phyloP scores from a whole-genome alignment of 2,113 vertebrate species.

The Fulica atra region DNA sequence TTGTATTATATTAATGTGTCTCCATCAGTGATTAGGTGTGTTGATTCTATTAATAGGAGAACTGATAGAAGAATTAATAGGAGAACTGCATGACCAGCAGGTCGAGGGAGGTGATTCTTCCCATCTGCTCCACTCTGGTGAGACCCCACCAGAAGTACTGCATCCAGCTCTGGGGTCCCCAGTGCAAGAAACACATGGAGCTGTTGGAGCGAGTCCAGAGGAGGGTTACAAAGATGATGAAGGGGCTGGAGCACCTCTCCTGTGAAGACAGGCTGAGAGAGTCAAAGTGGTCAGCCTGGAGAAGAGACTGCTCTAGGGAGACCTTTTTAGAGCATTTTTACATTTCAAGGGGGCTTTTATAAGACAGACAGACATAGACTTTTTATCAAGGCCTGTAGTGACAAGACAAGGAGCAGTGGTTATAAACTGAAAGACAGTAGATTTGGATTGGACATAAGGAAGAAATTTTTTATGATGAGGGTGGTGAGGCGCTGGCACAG shows the following conservation, averaged over 20 bases:
- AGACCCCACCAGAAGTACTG: not conserved
- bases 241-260: not conserved
- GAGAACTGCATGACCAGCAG: not conserved
- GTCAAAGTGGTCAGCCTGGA: not conserved
- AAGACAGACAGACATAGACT: not conserved
- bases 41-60: not conserved
- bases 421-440: not conserved
- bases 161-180: too few relatives aligned
- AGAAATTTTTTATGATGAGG: too few relatives aligned
- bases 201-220: not conserved
- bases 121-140: accelerated
- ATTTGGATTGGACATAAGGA: too few relatives aligned
- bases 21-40: not conserved
- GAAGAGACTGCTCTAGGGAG: not conserved
- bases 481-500: too few relatives aligned
- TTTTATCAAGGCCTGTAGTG: not conserved
- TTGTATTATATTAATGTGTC: not conserved
- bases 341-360: not conserved
- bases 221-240: not conserved
- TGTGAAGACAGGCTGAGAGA: not conserved
- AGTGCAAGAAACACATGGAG: too few relatives aligned
- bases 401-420: not conserved
- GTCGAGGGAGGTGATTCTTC: not conserved
- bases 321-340: not conserved
- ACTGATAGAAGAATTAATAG: not conserved